Conservation (phyloP, 2,888 invertebrate species). For the Endomychus coccineus region DNA sequence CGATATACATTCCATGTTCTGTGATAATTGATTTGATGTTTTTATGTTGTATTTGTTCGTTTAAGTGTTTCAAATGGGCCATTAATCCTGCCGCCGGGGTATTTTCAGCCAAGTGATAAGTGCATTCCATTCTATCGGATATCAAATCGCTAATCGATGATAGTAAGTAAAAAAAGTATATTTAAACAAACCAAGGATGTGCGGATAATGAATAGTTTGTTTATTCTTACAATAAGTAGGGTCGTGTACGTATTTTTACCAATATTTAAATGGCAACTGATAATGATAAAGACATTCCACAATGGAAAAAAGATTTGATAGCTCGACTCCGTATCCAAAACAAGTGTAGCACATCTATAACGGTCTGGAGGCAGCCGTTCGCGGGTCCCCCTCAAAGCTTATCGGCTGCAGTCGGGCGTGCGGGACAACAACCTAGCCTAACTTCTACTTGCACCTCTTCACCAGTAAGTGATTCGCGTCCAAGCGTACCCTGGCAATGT, state of each 20-base stretch:
- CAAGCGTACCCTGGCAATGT: slow-evolving; percentile 18
- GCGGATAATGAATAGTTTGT: too few species aligned
- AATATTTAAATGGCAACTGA: slow-evolving; percentile 2
- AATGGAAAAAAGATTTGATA: slow-evolving; percentile 80
- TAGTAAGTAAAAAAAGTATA: too few species aligned
- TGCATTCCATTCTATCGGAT: too few species aligned
- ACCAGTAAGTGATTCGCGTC: background rate
- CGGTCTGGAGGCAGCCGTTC: slow-evolving; percentile 22
- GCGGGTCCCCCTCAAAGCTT: slow-evolving; percentile 23
- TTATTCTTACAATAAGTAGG: too few species aligned
- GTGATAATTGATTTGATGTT: slow-evolving; percentile 15
- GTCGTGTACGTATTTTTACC: too few species aligned
- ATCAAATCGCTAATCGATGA: too few species aligned
- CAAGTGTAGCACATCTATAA: slow-evolving; percentile 28
- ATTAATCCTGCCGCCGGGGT: too few species aligned
- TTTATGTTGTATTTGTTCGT: slow-evolving; percentile 1
- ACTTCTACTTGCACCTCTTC: background rate
- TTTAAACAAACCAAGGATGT: background rate
- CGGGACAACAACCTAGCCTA: slow-evolving; percentile 36
- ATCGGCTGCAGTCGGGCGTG: slow-evolving; percentile 29
- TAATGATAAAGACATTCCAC: slow-evolving; percentile 48
- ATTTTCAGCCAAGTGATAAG: too few species aligned
- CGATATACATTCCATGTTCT: slow-evolving; percentile 14
- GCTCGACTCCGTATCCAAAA: slow-evolving; percentile 57
- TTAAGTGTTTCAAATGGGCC: too few species aligned